Base-by-base conservation (phyloP, 2,113 vertebrate genomes). In the Pangasianodon gigas region DNA sequence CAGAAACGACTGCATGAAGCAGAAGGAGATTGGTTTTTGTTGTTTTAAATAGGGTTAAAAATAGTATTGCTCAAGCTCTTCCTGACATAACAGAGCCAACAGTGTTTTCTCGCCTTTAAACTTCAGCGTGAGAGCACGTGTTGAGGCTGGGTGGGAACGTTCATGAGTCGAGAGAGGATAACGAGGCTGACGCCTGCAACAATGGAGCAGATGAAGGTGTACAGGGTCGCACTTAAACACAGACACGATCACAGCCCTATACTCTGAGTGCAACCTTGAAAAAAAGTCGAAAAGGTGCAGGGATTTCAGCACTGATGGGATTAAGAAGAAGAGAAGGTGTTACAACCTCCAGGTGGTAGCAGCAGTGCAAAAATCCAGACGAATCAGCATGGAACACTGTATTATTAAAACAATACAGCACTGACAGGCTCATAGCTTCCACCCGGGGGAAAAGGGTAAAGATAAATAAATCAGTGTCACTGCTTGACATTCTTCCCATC, bases 401-500 rank as follows among this genome's bases (percentile, higher is more conserved):
- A 19, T 96, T 95, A 95, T 95, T 96, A 95, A 95, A 96, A 95
- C 95, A 95, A 96, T 95, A 91, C 91, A 92, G 90, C 91, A 90
- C 93, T 94, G 95, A 95, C 95, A 96, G 94, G 92, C 93, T 93
- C 91, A 79, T 93, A 94, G 91, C 94, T 93, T 93, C 93, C 94
- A 93, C 91, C 93, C 93, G 77, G 93, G 93, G 94, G 92, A 95
- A 92, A 94, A 93, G 95, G 94, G 94, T 93, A 94, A 93, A 93
- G 94, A 95, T 95, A 96, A 96, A 96, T 96, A 96, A 96, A 96
- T 96, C 95, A 95, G 95, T 96, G 95, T 96, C 96, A 95, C 89
- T 94, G 94, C 93, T 94, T 96, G 96, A 96, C 96, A 96, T 96
- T 96, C 95, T 94, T 95, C 96, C 96, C 96, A 96, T 96, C 96